These are phyloP conservation scores for Mesitornis unicolor DNA, from an alignment of 2,113 vertebrate genomes.

Conservation along the genomic window DNA sequence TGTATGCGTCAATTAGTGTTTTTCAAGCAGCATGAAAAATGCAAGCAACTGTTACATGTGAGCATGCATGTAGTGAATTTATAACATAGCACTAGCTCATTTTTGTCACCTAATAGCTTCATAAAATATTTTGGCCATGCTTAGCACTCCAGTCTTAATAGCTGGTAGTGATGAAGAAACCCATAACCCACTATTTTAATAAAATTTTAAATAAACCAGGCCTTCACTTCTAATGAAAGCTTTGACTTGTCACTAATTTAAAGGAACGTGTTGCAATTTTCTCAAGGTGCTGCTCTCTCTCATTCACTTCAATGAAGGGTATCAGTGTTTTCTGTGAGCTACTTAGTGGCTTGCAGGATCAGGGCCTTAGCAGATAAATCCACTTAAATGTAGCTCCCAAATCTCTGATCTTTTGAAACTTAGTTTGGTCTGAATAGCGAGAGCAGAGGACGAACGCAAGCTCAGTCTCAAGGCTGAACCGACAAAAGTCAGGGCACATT, in stretches of 20 bases:
- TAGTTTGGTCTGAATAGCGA: background rate
- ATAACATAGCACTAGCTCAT: background rate
- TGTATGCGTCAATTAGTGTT: conserved; percentile 4
- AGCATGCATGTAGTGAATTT: background rate
- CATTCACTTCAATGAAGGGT: background rate
- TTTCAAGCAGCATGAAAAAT: conserved; percentile 34
- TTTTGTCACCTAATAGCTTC: background rate
- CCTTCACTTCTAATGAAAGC: conserved; percentile 13
- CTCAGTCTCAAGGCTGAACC: background rate
- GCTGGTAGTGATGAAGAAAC: background rate
- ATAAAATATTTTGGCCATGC: conserved; percentile 5
- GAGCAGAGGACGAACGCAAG: background rate
- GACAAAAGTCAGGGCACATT: background rate
- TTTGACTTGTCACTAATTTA: background rate
- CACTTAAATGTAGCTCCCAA: background rate
- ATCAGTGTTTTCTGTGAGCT: background rate
- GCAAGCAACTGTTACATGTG: background rate
- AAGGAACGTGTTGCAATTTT: background rate
- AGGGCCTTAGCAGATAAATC: background rate
- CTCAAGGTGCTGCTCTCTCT: background rate
- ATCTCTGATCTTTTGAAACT: background rate
- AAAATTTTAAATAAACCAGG: conserved; percentile 17
- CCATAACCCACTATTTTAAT: background rate
- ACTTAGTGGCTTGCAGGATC: background rate
- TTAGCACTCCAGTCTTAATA: conserved; percentile 9